Evolutionary conservation across 2,113 vertebrate species (phyloP).

Genomic region (Rhadina sibilatrix): DNA sequence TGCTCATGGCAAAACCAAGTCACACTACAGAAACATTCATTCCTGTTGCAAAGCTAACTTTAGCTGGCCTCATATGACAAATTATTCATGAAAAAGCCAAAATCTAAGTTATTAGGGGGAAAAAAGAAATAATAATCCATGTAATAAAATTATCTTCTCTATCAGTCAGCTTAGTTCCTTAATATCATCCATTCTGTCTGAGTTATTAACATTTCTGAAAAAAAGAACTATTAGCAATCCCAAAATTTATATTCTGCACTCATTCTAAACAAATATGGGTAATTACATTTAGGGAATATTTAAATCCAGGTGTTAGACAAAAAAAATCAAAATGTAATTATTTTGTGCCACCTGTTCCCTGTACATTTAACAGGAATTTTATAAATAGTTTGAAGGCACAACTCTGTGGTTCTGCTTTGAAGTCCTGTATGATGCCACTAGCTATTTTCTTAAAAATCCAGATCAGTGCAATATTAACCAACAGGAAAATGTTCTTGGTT

Average conservation of each 20-base stretch:
- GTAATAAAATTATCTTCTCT: not conserved
- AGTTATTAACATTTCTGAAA: constrained; percentile 3
- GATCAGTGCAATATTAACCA: constrained; percentile 55
- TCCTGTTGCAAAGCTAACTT: not conserved
- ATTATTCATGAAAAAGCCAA: not conserved
- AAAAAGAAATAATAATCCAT: not conserved
- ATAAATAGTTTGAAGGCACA: constrained; percentile 66
- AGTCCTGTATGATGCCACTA: constrained; percentile 64
- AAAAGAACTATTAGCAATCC: not conserved
- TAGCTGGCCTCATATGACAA: not conserved
- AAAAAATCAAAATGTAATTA: constrained; percentile 64
- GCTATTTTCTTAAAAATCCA: constrained; percentile 70
- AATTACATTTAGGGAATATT: constrained; percentile 64
- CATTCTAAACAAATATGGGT: constrained; percentile 61
- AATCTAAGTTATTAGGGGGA: not conserved
- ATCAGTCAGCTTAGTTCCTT: not conserved
- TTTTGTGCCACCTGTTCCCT: constrained; percentile 76
- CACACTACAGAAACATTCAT: not conserved
- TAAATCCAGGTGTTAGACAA: constrained; percentile 63
- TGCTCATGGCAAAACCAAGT: not conserved
- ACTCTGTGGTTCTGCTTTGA: constrained; percentile 64
- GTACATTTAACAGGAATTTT: constrained; percentile 61
- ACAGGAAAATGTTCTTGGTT: constrained; percentile 45
- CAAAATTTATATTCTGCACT: constrained; percentile 50
- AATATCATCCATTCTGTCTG: not conserved